These are phyloP conservation scores for Microcebus tavaratra DNA, from an alignment of 2,113 vertebrate genomes.

Conservation along the genomic window DNA sequence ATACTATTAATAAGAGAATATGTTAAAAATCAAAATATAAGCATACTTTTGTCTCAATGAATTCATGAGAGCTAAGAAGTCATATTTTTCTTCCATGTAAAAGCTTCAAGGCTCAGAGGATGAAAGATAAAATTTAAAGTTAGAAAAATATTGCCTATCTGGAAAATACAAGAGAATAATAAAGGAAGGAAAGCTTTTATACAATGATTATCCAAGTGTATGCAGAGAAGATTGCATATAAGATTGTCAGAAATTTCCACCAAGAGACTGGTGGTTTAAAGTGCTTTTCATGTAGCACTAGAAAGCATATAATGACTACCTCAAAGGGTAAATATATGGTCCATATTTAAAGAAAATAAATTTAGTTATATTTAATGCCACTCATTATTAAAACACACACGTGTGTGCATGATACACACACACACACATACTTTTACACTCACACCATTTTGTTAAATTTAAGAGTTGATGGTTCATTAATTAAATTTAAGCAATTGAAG, in stretches of 20 bases:
- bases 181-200: slow-evolving; percentile 6
- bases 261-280: neutral
- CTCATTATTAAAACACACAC: neutral
- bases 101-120: neutral
- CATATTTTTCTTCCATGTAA: neutral
- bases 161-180: slow-evolving; percentile 22
- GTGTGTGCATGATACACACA: neutral
- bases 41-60: slow-evolving; percentile 5
- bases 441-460: neutral
- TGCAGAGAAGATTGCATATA: neutral
- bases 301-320: neutral
- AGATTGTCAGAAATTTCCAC: neutral
- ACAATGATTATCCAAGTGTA: neutral
- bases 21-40: slow-evolving; percentile 46
- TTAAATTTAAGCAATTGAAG: neutral
- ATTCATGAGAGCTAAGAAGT: neutral
- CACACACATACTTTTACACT: neutral
- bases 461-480: neutral
- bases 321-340: neutral
- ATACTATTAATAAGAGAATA: neutral
- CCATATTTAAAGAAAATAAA: neutral
- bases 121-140: neutral
- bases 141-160: neutral
- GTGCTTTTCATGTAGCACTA: neutral
- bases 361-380: neutral